Base-by-base conservation (phyloP, 2,888 invertebrate species). In the Nebria brevicollis region DNA sequence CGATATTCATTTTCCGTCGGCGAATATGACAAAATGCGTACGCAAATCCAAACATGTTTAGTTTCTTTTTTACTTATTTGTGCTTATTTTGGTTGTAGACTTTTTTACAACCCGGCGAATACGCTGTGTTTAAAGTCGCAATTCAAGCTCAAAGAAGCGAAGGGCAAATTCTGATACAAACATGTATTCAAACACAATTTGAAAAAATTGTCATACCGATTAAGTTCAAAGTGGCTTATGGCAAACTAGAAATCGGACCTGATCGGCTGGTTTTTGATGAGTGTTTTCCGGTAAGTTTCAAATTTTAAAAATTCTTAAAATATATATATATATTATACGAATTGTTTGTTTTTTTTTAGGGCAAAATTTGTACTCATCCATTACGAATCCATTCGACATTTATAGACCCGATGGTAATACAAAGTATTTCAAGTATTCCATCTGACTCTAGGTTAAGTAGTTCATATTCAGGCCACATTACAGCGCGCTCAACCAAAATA, bases 321-420 rank as follows among this genome's bases (percentile, higher is more conserved):
- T 20, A 20, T 20, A 20, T 20, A 20, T 20, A 20, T 20, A 20
- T 20, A 20, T 20, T 20, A 20, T 20, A 20, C 20, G 20, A 20
- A 20, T 20, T 20, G 20, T 20, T 20, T 20, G 20, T 20, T 20
- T 20, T 42, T 82, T 89, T 91, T 75, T 86, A 95, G 95, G 95
- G 94, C 83, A 95, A 94, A 89, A 91, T 94, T 84, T 95, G 95
- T 86, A 92, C 92, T 75, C 93, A 94, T 85, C 94, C 94, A 85
- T 90, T 98, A 82, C 93, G 94, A 87, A 92, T 97, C 83, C 94
- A 95, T 86, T 97, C 95, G 85, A 94, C 94, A 5, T 97, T 97
- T 90, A 90, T 93, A 84, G 93, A 94, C 85, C 92, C 93, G 76
- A 96, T 98, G 95, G 93, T 93, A 84, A 93, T 97, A 72, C 92